phyloP scores from a whole-genome alignment of 2,113 vertebrate species.

The Seriola quinqueradiata region DNA sequence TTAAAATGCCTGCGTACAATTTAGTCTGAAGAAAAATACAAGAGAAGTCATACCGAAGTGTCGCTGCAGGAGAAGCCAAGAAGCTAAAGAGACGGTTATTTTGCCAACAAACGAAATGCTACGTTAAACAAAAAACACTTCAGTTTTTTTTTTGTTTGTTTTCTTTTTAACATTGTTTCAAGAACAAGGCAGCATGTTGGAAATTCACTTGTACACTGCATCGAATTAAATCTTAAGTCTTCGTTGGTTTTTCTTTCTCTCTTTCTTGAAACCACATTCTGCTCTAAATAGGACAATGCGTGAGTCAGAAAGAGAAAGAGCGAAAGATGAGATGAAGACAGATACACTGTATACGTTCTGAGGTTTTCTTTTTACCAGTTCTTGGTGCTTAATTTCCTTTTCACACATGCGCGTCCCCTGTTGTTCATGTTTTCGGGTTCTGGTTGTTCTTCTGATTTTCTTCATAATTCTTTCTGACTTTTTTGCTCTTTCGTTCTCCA shows the following conservation, averaged over 20 bases:
- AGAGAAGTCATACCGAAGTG: not conserved
- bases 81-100: not conserved
- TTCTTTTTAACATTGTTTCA: too few relatives aligned
- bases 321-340: constrained; percentile 56
- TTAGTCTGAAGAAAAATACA: not conserved
- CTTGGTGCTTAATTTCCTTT: constrained; percentile 62
- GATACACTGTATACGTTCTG: constrained; percentile 59
- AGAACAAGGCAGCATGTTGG: not conserved
- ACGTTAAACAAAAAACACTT: not conserved
- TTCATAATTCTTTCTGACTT: constrained; percentile 45
- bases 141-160: too few relatives aligned
- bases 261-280: constrained; percentile 63
- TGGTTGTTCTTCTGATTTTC: constrained; percentile 32
- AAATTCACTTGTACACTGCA: not conserved
- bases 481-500: constrained; percentile 22
- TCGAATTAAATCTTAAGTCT: constrained; percentile 12
- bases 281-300: constrained; percentile 71
- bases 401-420: constrained; percentile 46
- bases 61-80: not conserved
- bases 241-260: constrained; percentile 16
- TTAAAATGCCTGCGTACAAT: not conserved
- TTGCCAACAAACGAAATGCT: not conserved
- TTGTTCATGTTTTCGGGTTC: constrained; percentile 47
- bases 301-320: constrained; percentile 65
- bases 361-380: constrained; percentile 66